Percentiles rank a stretch among this genome's conserved stretches.
phyloP scores from a whole-genome alignment of 1,140 invertebrate species.

The Physella acuta region DNA sequence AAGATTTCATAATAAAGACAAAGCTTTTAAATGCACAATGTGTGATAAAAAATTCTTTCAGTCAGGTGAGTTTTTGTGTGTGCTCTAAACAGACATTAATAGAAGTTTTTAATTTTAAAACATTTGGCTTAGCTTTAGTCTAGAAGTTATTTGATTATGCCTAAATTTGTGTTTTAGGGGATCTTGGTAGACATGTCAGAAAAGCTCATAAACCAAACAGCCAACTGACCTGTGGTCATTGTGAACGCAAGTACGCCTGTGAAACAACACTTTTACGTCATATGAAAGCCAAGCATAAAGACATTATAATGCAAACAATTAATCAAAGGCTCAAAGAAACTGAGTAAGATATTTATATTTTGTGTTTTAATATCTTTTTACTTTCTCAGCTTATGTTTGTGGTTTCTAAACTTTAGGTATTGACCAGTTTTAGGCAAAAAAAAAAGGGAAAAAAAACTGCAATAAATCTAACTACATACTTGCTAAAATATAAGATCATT shows the following conservation, averaged over 20 bases:
- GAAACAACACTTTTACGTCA: constrained; percentile 53
- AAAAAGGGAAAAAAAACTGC: too few species aligned
- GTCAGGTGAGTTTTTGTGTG: constrained; percentile 45
- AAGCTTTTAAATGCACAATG: constrained; percentile 48
- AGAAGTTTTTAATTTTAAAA: neutral
- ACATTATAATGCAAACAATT: constrained; percentile 33
- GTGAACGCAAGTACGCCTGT: constrained; percentile 47
- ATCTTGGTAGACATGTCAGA: constrained; percentile 53
- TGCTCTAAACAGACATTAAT: too few species aligned
- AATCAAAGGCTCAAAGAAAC: constrained; percentile 5
- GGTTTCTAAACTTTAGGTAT: neutral
- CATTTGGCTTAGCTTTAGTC: neutral
- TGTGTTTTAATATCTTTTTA: neutral
- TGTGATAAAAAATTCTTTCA: constrained; percentile 58
- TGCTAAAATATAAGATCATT: too few species aligned
- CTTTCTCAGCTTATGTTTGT: too few species aligned
- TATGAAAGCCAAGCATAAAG: constrained; percentile 47
- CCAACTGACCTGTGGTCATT: constrained; percentile 46
- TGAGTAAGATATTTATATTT: constrained; percentile 3
- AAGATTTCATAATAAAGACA: constrained; percentile 56
- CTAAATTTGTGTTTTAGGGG: constrained; percentile 33
- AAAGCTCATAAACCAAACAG: constrained; percentile 45
- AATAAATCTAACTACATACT: too few species aligned
- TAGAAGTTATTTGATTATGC: neutral
- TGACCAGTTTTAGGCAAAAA: too few species aligned